Evolutionary conservation across 2,888 invertebrate genomes (phyloP), one percentile per base, ranked within the genome.

Genomic region (Pteria penguin): DNA sequence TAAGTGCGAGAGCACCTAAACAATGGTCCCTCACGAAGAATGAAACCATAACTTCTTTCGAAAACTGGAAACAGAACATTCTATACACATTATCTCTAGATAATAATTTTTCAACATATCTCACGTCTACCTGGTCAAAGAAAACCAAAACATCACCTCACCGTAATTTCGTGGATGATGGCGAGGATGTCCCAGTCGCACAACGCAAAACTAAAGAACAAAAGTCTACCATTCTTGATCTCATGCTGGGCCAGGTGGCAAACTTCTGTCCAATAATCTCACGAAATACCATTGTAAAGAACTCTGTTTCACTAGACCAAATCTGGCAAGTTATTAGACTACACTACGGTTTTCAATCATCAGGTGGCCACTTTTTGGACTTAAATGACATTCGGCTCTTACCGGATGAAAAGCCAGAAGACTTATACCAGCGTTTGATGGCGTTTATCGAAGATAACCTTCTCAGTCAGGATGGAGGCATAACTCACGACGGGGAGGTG

Each of bases 381-480:
- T 79, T 82, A 31, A 60, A 71, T 26, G 31, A 57, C 24, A 76
- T 85, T 4, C 31, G 76, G 8, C 69, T 82, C 14, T 73, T 79
- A 55, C 75, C 80, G 0, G 73, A 69, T n/a, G 83, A 84, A 72
- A 55, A 80, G 2, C 81, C 79, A 2, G 84, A 81, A 29, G 81
- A 84, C 55, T 61, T 83, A 3, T 82, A 58, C 60, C 84, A 84
- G 57, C 54, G 81, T 1, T 24, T 84, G 1, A 65, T 55, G n/a
- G 71, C 65, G 58, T 82, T 83, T 32, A 67, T 79, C 1, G 81
- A 81, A 22, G 82, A 82, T 71, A 85, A 78, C 33, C 57, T 84
- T 14, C 62, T 80, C 2, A 60, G 57, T 4, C 2, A 24, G n/a
- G 66, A 66, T 67, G 71, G 78, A 2, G 67, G 65, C 24, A 75